These are phyloP conservation scores for Arge pagana DNA, from an alignment of 2,888 invertebrate species.

Conservation along the genomic window DNA sequence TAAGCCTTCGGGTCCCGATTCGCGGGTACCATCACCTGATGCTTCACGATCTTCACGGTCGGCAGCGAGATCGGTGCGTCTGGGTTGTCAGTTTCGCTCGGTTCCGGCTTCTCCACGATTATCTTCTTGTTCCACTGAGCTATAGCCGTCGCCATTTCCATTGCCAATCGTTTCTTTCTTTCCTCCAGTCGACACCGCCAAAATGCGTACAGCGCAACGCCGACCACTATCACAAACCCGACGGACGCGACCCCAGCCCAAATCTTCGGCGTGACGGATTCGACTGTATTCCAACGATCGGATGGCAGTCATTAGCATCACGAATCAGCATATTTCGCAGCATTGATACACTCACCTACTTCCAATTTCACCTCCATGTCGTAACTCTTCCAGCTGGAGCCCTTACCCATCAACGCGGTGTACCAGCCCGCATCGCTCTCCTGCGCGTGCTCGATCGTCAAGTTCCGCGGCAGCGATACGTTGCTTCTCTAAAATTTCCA, in stretches of 20 bases:
- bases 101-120: constrained; percentile 79
- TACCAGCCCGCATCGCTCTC: no score
- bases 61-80: constrained; percentile 78
- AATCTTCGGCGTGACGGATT: constrained; percentile 64
- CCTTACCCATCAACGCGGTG: no score
- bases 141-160: constrained; percentile 79
- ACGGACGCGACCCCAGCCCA: constrained; percentile 66
- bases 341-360: constrained; percentile 66
- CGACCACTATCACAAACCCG: constrained; percentile 65
- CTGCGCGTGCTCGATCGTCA: no score
- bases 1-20: constrained; percentile 71
- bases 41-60: constrained; percentile 89
- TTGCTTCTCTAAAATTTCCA: no score
- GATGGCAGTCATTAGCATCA: no score
- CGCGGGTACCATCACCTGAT: constrained; percentile 74
- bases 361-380: constrained; percentile 67
- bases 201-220: constrained; percentile 69
- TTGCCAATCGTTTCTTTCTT: constrained; percentile 77
- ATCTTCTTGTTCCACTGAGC: constrained; percentile 92
- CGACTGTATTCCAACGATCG: no score
- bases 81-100: constrained; percentile 66
- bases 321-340: no score
- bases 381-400: no score
- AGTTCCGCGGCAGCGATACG: no score
- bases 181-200: constrained; percentile 78